Evolutionary conservation across 2,113 vertebrate genomes (phyloP).

Genomic region (Neogale vison): DNA sequence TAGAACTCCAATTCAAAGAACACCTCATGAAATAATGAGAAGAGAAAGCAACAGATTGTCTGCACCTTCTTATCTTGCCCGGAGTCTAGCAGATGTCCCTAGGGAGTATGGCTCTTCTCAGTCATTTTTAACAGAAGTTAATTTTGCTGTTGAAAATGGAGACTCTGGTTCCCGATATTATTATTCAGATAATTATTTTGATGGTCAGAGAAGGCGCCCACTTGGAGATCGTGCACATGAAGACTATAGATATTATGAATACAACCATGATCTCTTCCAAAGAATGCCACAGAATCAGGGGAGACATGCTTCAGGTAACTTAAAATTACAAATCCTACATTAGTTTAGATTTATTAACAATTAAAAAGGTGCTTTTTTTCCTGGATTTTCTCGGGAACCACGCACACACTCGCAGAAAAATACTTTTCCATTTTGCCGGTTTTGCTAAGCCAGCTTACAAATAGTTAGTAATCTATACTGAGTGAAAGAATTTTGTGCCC

Average conservation of each 20-base stretch:
- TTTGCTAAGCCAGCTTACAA: slow-evolving; percentile 8
- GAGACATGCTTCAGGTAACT: slow-evolving; percentile 91
- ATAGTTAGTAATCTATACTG: neutral
- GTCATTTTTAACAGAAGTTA: slow-evolving; percentile 91
- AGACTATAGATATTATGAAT: slow-evolving; percentile 96
- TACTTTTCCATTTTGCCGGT: neutral
- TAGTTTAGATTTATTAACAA: slow-evolving; percentile 23
- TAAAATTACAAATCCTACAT: neutral
- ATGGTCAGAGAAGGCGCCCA: slow-evolving; percentile 88
- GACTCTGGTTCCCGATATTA: slow-evolving; percentile 89
- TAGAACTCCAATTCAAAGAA: slow-evolving; percentile 88
- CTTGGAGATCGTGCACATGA: slow-evolving; percentile 90
- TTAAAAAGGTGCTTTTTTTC: neutral
- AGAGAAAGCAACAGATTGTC: slow-evolving; percentile 96
- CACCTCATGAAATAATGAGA: slow-evolving; percentile 91
- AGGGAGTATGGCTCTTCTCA: slow-evolving; percentile 93
- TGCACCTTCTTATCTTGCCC: slow-evolving; percentile 92
- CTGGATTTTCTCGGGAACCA: slow-evolving; percentile 44
- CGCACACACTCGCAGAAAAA: neutral
- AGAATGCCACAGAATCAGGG: slow-evolving; percentile 91
- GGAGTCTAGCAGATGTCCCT: slow-evolving; percentile 91
- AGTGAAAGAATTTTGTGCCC: slow-evolving; percentile 27
- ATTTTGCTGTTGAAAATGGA: slow-evolving; percentile 91
- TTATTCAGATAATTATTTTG: slow-evolving; percentile 91
- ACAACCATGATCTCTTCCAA: slow-evolving; percentile 91